Evolutionary conservation across 2,113 vertebrate species (phyloP).

Genomic region (Alaudala cheleensis): DNA sequence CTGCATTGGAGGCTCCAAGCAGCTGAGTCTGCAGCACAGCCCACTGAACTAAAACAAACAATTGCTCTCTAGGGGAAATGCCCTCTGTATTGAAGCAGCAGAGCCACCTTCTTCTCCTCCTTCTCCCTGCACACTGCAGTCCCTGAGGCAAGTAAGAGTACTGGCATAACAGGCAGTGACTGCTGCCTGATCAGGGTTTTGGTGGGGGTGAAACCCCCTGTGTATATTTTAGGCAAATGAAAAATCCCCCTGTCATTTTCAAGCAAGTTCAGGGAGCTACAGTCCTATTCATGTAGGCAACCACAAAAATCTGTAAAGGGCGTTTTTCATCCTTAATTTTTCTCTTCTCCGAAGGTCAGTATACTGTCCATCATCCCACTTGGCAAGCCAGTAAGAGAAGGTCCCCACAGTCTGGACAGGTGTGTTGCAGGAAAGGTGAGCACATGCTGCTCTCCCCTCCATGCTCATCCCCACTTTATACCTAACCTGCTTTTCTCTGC

Average conservation of each 20-base stretch:
- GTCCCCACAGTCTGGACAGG: background rate
- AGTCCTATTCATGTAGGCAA: background rate
- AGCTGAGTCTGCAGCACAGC: background rate
- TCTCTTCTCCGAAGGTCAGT: background rate
- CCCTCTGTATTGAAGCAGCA: background rate
- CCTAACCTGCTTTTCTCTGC: background rate
- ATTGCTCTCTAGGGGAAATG: background rate
- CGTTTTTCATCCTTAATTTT: background rate
- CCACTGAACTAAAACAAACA: background rate
- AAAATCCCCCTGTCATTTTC: background rate
- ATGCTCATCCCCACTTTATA: background rate
- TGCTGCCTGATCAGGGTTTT: background rate
- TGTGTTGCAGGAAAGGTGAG: background rate
- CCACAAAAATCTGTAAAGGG: background rate
- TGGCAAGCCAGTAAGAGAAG: background rate
- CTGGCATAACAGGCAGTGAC: background rate
- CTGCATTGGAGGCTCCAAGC: background rate
- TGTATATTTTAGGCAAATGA: background rate
- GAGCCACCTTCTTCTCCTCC: background rate
- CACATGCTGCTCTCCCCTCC: background rate
- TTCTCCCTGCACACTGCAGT: accelerated
- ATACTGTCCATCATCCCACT: background rate
- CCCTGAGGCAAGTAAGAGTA: background rate
- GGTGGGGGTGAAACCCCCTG: background rate
- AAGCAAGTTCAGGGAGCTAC: accelerated